Evolutionary conservation across 1,140 invertebrate species (phyloP).

Genomic region (Papilio machaon): DNA sequence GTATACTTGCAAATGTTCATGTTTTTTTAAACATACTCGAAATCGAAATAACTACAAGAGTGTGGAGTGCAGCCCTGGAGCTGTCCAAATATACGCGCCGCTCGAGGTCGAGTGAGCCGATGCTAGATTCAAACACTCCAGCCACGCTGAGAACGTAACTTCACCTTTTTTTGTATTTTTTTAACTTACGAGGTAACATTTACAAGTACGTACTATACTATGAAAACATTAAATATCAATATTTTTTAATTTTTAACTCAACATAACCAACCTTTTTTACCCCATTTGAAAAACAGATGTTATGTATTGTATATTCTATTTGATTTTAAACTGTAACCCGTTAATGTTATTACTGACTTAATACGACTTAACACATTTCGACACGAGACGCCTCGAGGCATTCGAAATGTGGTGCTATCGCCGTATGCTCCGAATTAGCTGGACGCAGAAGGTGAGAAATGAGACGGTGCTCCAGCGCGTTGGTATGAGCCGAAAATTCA

Average conservation of each 20-base stretch:
- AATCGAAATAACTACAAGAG: slow-evolving; percentile 1
- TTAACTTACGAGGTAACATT: background rate
- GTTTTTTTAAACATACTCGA: background rate
- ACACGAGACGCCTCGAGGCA: too few species aligned
- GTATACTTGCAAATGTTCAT: background rate
- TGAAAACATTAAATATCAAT: background rate
- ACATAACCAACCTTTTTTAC: background rate
- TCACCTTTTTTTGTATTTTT: background rate
- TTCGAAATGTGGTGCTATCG: too few species aligned
- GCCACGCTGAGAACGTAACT: background rate
- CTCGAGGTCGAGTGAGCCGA: slow-evolving; percentile 14
- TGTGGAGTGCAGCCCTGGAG: slow-evolving; percentile 13
- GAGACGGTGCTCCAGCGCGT: too few species aligned
- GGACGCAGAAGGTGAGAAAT: too few species aligned
- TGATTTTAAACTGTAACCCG: too few species aligned
- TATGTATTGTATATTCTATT: too few species aligned
- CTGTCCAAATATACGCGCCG: slow-evolving; percentile 5
- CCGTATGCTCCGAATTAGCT: too few species aligned
- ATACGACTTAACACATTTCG: too few species aligned
- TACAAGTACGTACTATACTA: background rate
- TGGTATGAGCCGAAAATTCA: too few species aligned
- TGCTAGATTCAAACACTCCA: slow-evolving; percentile 16
- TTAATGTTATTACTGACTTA: too few species aligned
- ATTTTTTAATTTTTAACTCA: background rate
- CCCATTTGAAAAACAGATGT: background rate